phyloP scores from a whole-genome alignment of 2,113 vertebrate species.

The Ahaetulla prasina region DNA sequence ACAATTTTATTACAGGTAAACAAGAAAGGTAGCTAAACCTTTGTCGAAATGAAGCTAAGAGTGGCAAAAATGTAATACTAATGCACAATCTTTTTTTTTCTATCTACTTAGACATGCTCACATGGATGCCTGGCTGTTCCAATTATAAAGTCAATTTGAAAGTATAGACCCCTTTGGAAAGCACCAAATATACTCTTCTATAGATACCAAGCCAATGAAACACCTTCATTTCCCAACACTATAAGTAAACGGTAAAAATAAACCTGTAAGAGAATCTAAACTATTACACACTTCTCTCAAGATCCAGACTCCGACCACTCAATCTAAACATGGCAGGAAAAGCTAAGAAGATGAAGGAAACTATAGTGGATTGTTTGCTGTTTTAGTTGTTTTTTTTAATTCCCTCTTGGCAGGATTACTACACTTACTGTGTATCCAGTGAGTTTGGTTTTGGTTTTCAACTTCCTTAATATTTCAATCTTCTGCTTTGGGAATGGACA shows the following conservation, averaged over 20 bases:
- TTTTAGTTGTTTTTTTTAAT: background rate
- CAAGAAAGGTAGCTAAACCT: background rate
- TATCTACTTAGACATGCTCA: background rate
- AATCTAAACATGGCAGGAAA: background rate
- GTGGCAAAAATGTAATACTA: background rate
- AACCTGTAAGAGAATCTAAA: background rate
- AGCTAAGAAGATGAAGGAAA: background rate
- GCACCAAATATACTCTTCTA: background rate
- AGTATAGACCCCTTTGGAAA: background rate
- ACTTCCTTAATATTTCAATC: background rate
- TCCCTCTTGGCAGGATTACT: background rate
- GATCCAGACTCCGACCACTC: background rate
- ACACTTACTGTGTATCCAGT: background rate
- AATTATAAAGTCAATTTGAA: constrained; percentile 14
- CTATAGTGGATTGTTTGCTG: background rate
- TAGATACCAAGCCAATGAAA: background rate
- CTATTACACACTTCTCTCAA: background rate
- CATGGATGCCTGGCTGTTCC: background rate
- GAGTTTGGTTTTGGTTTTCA: background rate
- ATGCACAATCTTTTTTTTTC: background rate
- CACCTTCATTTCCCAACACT: background rate
- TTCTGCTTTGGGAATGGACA: background rate
- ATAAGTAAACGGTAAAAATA: background rate
- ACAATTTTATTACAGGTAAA: background rate
- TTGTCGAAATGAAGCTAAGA: background rate